Evolutionary conservation across 2,888 invertebrate genomes (phyloP), one percentile per base, ranked within the genome.

Genomic region (Ganaspis brasiliensis): DNA sequence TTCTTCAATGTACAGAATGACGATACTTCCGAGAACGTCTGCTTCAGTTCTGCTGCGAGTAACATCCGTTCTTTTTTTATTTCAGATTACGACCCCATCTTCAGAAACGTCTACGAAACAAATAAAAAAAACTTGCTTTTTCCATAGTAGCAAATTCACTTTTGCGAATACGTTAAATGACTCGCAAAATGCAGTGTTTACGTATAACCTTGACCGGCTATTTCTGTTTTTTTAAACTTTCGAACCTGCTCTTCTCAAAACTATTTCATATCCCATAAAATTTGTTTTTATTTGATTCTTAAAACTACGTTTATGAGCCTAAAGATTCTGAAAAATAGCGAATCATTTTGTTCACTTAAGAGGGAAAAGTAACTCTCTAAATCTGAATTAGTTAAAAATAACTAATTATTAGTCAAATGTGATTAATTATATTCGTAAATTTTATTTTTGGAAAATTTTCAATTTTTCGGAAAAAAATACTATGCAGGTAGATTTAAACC

Each of bases 51-150:
- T 63, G 45, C 24, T 67, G 45, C n/a, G 45, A 26, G 24, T 16
- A 49, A 26, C 67, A 45, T 67, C 45, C 45, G 67, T 40, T 67
- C 63, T 19, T 63, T 63, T 59, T 59, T 59, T 37, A 37, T 61
- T 61, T 67, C 2, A 67, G 67, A 45, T 40, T 67, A 67, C 45
- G 67, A 67, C 21, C 40, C 45, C n/a, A 49, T 40, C 63, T 37
- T 40, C 21, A 40, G 40, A 40, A 40, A 40, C 24, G 45, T 49
- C 67, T 67, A 67, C 45, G 26, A 67, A 45, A 16, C n/a, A 67
- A n/a, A 67, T 67, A 45, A 67, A 67, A 49, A 49, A 67, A 49
- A 67, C 24, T 67, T 67, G 67, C 24, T 45, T 49, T 67, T 67
- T 45, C 19, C 14, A 9, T n/a, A 49, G 67, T 49, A 8, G 67